Conservation (phyloP, 2,888 invertebrate genomes). For the Tetramorium bicarinatum region DNA sequence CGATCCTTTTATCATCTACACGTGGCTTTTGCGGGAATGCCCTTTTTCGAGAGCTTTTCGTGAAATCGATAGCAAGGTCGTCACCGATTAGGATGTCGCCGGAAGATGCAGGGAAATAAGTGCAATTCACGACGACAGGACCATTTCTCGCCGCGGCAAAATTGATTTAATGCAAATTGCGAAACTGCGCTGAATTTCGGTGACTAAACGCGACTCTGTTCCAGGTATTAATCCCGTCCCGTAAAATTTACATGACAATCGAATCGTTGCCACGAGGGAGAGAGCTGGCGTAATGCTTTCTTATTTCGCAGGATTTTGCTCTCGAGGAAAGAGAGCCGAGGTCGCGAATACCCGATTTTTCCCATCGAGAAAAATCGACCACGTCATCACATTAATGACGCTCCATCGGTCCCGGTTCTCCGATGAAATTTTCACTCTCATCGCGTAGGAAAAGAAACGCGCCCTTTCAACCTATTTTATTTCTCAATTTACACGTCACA, state of each 20-base stretch:
- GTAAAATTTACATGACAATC: conserved; percentile 68
- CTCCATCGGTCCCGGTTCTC: conserved; percentile 11
- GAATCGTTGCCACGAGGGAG: conserved; percentile 33
- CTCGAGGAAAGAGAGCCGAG: neutral
- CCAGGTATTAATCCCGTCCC: conserved; percentile 51
- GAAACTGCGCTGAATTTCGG: conserved; percentile 70
- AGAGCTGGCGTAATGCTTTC: conserved; percentile 41
- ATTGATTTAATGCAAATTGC: conserved; percentile 76
- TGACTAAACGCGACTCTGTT: conserved; percentile 60
- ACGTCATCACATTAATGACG: conserved; percentile 24
- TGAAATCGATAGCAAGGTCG: neutral
- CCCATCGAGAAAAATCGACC: conserved; percentile 7
- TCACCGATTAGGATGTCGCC: neutral
- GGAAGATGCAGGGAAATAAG: conserved; percentile 27
- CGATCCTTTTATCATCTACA: conserved; percentile 2
- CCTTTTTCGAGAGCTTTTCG: neutral
- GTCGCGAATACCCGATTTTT: conserved; percentile 30
- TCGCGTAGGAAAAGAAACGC: conserved; percentile 8
- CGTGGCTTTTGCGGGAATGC: neutral
- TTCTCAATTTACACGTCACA: conserved; percentile 16
- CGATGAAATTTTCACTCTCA: conserved; percentile 38
- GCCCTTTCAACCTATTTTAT: conserved; percentile 17
- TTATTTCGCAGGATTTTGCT: conserved; percentile 31
- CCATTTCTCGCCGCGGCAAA: conserved; percentile 67
- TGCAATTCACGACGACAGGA: neutral